Evolutionary conservation across 1,140 invertebrate species (phyloP), one percentile per base, ranked within the genome.

Genomic region (Pectinophora gossypiella): DNA sequence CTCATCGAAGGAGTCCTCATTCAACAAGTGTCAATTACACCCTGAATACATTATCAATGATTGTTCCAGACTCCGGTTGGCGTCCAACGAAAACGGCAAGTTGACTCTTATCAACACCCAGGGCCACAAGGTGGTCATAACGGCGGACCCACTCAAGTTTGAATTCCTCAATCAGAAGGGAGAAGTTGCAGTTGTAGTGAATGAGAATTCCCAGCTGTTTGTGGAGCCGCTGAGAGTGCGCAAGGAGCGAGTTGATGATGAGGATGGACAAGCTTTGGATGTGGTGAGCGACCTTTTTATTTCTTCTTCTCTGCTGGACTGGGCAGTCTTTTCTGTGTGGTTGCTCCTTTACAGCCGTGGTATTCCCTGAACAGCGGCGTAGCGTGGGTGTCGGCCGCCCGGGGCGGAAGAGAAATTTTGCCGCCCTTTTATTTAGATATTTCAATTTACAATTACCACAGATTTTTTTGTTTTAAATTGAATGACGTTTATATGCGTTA

Each of bases 151-250:
- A 12, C 94, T 99, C 62, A 93, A 93, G 77, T 76, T 98, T 12
- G 96, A 98, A 81, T 91, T 98, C 54, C 95, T 93, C 62, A 90
- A 93, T 55, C 83, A 90, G 48, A 92, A 94, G 44, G 85, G 83
- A 2, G 89, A 93, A 16, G 89, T 96, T 2, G 92, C 95, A 0
- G 91, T 97, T 18, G 93, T 94, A 43, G 88, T 96, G 2, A 99
- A 99, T 90, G 93, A 95, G 15, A 92, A 95, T 68, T 94, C 94
- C 35, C 91, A 99, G 42, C 91, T 99, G 72, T 93, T 95, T 65
- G 96, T 99, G 82, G 98, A 99, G 80, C 97, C 99, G 65, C 89
- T 95, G 45, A 89, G 96, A 54, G 84, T 83, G 20, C 13, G 94
- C 82, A 72, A 82, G 54, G 87, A 78, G 36, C 48, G 49, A 6